A percentile compares a stretch with the other conserved stretches of the same genome.
Evolutionary conservation across 2,797 vertebrate species (phyloP).

Genomic region (Phyllotis vaccarum): DNA sequence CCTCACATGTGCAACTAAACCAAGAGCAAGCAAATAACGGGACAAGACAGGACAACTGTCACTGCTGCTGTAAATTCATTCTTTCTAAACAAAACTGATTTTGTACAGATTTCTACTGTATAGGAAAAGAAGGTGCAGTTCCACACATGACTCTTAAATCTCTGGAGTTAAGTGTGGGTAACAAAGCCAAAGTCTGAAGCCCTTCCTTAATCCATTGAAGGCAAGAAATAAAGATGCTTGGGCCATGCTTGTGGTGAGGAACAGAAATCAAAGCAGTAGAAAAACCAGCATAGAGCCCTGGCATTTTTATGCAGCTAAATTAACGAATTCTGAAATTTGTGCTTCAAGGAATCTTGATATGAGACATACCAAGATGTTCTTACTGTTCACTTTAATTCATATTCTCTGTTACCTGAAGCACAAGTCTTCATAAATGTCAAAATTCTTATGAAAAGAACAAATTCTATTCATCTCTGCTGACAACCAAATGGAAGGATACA

Average conservation of each 20-base stretch:
- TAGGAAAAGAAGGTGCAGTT: not conserved
- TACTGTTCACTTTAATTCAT: conserved; percentile 8
- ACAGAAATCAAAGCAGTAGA: not conserved
- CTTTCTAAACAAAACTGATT: not conserved
- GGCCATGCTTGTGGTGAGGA: conserved; percentile 1
- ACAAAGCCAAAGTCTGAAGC: not conserved
- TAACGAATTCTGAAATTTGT: not conserved
- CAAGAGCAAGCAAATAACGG: not conserved
- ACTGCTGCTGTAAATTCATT: not conserved
- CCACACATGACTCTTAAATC: not conserved
- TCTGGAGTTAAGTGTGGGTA: not conserved
- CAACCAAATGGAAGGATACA: conserved; percentile 4
- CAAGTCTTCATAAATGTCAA: conserved; percentile 2
- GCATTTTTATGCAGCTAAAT: not conserved
- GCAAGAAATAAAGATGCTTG: not conserved
- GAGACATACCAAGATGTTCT: not conserved
- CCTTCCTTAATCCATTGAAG: not conserved
- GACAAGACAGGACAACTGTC: not conserved
- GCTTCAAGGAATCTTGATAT: not conserved
- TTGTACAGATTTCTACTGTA: not conserved
- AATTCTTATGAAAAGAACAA: conserved; percentile 47
- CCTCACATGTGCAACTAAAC: not conserved
- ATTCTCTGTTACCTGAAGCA: conserved; percentile 28
- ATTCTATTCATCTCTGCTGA: not conserved
- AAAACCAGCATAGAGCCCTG: not conserved